Conservation (phyloP, 2,113 vertebrate species). For the Amphiprion ocellaris region DNA sequence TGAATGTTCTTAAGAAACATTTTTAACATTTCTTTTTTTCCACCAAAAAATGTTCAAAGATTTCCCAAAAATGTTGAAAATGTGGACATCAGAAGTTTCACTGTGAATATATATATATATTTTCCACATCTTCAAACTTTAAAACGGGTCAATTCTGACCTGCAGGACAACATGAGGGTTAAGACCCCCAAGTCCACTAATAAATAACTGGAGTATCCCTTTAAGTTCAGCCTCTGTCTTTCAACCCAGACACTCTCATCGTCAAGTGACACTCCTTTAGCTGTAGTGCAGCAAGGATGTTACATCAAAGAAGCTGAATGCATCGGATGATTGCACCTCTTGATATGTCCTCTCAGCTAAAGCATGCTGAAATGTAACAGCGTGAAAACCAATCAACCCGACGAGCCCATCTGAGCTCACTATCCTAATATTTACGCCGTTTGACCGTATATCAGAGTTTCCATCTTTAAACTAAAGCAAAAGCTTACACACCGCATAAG, state of each 20-base stretch:
- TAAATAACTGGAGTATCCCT: no score
- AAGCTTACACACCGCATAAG: conserved; percentile 23
- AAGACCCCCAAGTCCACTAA: no score
- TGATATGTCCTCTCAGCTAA: neutral
- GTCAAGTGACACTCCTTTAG: neutral
- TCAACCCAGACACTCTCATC: neutral
- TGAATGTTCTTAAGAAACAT: no score
- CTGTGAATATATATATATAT: no score
- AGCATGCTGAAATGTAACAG: conserved; percentile 10
- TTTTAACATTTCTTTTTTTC: no score
- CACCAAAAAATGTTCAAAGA: no score
- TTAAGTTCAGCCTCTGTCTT: neutral
- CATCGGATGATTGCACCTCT: neutral
- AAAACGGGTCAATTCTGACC: no score
- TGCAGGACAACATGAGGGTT: no score
- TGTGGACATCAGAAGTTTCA: no score
- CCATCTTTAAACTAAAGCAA: conserved; percentile 54
- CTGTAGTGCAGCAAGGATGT: neutral
- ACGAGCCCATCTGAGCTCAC: conserved; percentile 42
- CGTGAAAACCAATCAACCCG: conserved; percentile 45
- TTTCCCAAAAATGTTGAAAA: no score
- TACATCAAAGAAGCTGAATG: neutral
- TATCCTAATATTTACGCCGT: conserved; percentile 48
- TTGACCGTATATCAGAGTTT: conserved; percentile 63
- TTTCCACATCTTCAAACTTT: no score